Conservation (phyloP, 2,888 invertebrate genomes). For the Lasioglossum oenotherae region DNA sequence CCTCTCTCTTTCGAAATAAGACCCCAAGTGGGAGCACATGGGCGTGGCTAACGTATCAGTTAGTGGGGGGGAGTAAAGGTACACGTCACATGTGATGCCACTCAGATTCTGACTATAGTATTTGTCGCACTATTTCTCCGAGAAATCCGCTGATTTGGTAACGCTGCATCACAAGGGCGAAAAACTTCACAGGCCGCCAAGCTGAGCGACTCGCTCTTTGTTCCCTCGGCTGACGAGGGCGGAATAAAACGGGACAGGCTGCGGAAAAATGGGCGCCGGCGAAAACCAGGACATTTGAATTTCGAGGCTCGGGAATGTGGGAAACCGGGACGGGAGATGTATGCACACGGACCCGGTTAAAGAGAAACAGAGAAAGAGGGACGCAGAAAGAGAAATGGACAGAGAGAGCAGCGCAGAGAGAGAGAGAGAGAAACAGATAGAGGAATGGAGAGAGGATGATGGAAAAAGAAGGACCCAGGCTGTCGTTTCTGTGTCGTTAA, state of each 20-base stretch:
- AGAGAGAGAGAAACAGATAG: no score
- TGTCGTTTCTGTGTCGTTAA: constrained; percentile 14
- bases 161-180: not conserved
- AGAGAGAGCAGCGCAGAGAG: no score
- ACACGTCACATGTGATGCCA: not conserved
- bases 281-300: constrained; percentile 12
- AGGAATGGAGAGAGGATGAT: not conserved
- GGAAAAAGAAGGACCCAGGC: not conserved
- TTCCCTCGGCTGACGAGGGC: not conserved
- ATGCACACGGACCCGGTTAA: not conserved
- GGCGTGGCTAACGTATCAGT: no score
- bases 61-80: no score
- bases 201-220: not conserved
- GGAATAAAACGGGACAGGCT: not conserved
- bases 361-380: no score
- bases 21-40: no score
- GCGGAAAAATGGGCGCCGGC: not conserved
- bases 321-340: not conserved
- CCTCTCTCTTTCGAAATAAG: no score
- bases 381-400: not conserved
- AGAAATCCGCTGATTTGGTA: not conserved
- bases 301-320: not conserved
- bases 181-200: not conserved
- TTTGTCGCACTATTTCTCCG: not conserved
- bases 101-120: not conserved